phyloP scores from a whole-genome alignment of 2,797 vertebrate genomes.

The Chelonia mydas region DNA sequence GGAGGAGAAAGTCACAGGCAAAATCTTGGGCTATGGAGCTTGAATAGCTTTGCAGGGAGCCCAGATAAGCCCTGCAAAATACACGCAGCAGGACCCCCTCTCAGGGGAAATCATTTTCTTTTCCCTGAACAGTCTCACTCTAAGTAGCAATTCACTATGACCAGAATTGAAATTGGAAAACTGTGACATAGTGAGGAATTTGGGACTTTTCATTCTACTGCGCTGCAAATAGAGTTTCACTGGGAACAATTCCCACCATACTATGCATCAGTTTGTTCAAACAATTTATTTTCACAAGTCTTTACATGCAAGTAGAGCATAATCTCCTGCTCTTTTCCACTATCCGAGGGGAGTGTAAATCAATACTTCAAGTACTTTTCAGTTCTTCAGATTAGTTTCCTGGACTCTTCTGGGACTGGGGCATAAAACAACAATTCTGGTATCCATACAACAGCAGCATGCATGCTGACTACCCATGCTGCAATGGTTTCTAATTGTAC shows the following conservation, averaged over 20 bases:
- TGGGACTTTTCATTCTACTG: background rate
- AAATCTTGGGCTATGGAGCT: background rate
- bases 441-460: slow-evolving; percentile 21
- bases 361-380: background rate
- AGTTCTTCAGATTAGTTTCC: background rate
- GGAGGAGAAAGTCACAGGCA: rapidly evolving
- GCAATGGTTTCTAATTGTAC: slow-evolving; percentile 33
- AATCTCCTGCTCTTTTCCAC: background rate
- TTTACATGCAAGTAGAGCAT: background rate
- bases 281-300: background rate
- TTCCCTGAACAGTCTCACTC: background rate
- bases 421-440: background rate
- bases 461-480: background rate
- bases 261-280: background rate
- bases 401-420: background rate
- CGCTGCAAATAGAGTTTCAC: background rate
- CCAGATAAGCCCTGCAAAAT: background rate
- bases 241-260: background rate
- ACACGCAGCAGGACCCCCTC: background rate
- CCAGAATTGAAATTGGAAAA: background rate
- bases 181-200: background rate
- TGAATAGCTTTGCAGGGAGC: background rate
- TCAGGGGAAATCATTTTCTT: background rate
- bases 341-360: background rate
- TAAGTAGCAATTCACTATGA: background rate